Conservation (phyloP, 2,888 invertebrate species). For the Synanthedon vespiformis region DNA sequence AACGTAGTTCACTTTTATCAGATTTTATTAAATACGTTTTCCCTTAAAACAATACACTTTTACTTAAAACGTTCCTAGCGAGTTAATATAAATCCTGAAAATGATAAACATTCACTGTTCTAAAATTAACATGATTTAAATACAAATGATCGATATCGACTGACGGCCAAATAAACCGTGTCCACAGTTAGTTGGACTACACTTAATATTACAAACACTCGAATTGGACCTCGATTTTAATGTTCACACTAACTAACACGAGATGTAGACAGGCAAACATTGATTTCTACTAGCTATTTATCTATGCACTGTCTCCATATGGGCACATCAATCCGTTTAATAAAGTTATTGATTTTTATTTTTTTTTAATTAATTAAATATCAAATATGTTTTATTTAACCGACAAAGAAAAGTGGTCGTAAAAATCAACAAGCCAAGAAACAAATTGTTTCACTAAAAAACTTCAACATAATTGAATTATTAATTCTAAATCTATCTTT, state of each 20-base stretch:
- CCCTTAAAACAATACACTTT: slow-evolving; percentile 63
- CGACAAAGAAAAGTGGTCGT: too few species aligned
- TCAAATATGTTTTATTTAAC: too few species aligned
- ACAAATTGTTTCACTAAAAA: too few species aligned
- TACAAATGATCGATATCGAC: slow-evolving; percentile 44
- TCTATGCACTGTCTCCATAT: neutral
- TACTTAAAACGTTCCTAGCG: slow-evolving; percentile 62
- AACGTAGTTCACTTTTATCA: slow-evolving; percentile 17
- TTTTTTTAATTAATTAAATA: neutral
- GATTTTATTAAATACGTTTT: slow-evolving; percentile 49
- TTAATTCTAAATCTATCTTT: too few species aligned
- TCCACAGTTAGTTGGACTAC: slow-evolving; percentile 39
- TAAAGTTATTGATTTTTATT: neutral
- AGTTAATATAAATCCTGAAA: slow-evolving; percentile 56
- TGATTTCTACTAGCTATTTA: slow-evolving; percentile 1
- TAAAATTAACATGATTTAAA: slow-evolving; percentile 61
- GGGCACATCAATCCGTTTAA: neutral
- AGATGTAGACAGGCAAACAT: slow-evolving; percentile 28
- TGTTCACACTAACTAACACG: slow-evolving; percentile 53
- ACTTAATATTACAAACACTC: slow-evolving; percentile 48
- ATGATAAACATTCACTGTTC: slow-evolving; percentile 44
- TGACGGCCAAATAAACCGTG: slow-evolving; percentile 34
- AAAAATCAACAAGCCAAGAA: too few species aligned
- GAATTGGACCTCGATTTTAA: slow-evolving; percentile 67
- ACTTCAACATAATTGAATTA: too few species aligned